Evolutionary conservation across 2,888 invertebrate species (phyloP).

Genomic region (Anodontia alba): DNA sequence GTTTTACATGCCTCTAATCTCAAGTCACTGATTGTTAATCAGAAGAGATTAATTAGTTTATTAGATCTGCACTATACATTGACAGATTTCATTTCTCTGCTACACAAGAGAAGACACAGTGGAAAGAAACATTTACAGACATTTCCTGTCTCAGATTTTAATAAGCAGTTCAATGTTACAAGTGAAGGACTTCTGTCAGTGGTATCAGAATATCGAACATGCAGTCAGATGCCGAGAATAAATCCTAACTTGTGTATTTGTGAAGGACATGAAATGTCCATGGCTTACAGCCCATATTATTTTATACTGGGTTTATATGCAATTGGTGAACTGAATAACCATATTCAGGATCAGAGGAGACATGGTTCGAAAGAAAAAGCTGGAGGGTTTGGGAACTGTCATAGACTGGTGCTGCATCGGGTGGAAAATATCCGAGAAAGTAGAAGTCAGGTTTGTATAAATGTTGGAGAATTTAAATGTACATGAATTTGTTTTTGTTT

Average conservation of each 20-base stretch:
- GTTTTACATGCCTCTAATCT: slow-evolving; percentile 59
- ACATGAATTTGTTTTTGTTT: too few species aligned
- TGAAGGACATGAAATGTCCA: slow-evolving; percentile 63
- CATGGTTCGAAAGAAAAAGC: not conserved
- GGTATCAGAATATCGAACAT: slow-evolving; percentile 64
- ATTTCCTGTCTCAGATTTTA: slow-evolving; percentile 32
- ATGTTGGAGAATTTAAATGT: too few species aligned
- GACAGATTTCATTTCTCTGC: slow-evolving; percentile 37
- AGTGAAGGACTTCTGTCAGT: slow-evolving; percentile 61
- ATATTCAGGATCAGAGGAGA: slow-evolving; percentile 65
- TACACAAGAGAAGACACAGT: not conserved
- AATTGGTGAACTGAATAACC: slow-evolving; percentile 71
- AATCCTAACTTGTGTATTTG: slow-evolving; percentile 79
- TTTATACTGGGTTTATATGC: slow-evolving; percentile 71
- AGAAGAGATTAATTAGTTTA: slow-evolving; percentile 66
- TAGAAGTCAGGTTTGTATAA: slow-evolving; percentile 31
- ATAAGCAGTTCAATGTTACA: slow-evolving; percentile 58
- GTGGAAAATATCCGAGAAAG: slow-evolving; percentile 63
- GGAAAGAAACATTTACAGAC: not conserved
- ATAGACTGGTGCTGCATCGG: slow-evolving; percentile 47
- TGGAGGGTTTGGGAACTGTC: slow-evolving; percentile 67
- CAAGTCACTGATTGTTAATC: slow-evolving; percentile 64
- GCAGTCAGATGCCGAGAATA: slow-evolving; percentile 68
- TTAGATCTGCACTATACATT: slow-evolving; percentile 75
- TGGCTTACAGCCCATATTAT: slow-evolving; percentile 50